Evolutionary conservation across 2,113 vertebrate species (phyloP).

Genomic region (cattle (Bos taurus)): ARS-UCD2.0 NC_037337.1:73861001-73861500

Average conservation of each 20-base stretch:
- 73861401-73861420: neutral
- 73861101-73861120: neutral
- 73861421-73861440: neutral
- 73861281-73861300: neutral
- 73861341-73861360: neutral
- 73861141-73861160: conserved; percentile 15
- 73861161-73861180: neutral
- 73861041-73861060: neutral
- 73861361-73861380: neutral
- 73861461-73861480: neutral
- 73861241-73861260: neutral
- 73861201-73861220: neutral
- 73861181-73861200: neutral
- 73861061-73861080: neutral
- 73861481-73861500: conserved; percentile 5
- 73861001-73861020: neutral
- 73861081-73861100: neutral
- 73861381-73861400: neutral
- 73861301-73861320: neutral
- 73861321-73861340: neutral
- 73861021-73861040: neutral
- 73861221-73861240: too few species aligned
- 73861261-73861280: neutral
- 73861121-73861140: neutral
- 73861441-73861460: neutral